A percentile compares a stretch with the other conserved stretches of the same genome.
These are phyloP conservation scores for Nothobranchius kuhntae DNA, from an alignment of 2,113 vertebrate species.

Conservation along the genomic window DNA sequence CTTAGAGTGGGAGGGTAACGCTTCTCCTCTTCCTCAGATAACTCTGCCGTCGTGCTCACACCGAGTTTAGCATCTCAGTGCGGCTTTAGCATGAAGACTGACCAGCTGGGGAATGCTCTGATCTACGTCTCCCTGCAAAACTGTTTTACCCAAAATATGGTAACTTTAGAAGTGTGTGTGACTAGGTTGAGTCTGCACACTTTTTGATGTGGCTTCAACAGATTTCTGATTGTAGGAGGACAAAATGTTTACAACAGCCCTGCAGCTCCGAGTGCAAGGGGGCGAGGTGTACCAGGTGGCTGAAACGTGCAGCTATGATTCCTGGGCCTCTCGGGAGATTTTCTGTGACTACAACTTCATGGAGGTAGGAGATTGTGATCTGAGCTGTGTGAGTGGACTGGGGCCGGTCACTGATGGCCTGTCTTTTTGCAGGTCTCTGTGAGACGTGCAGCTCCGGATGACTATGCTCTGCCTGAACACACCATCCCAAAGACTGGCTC, in stretches of 20 bases:
- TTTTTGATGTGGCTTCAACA: too few relatives aligned
- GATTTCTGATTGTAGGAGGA: slow-evolving; percentile 41
- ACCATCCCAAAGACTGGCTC: not conserved
- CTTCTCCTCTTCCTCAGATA: slow-evolving; percentile 52
- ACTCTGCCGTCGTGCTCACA: slow-evolving; percentile 53
- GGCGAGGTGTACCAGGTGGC: slow-evolving; percentile 57
- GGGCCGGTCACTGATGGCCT: not conserved
- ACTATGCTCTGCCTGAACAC: slow-evolving; percentile 42
- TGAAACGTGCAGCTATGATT: slow-evolving; percentile 59
- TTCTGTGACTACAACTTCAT: slow-evolving; percentile 71
- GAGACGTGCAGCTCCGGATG: slow-evolving; percentile 59
- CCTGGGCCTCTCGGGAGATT: slow-evolving; percentile 75
- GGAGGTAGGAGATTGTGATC: slow-evolving; percentile 61
- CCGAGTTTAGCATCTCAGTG: slow-evolving; percentile 64
- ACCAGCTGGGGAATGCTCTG: slow-evolving; percentile 52
- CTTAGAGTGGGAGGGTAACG: too few relatives aligned
- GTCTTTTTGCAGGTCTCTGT: slow-evolving; percentile 79
- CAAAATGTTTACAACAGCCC: slow-evolving; percentile 37
- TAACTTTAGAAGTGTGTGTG: slow-evolving; percentile 20
- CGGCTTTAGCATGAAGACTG: slow-evolving; percentile 67
- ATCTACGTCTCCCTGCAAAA: slow-evolving; percentile 74
- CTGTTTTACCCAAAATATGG: slow-evolving; percentile 71
- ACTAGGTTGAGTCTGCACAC: too few relatives aligned
- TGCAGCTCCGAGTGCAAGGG: slow-evolving; percentile 56
- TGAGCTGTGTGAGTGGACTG: slow-evolving; percentile 15